Evolutionary conservation across 2,888 invertebrate species (phyloP).

Genomic region (Boloria euphrosyne): DNA sequence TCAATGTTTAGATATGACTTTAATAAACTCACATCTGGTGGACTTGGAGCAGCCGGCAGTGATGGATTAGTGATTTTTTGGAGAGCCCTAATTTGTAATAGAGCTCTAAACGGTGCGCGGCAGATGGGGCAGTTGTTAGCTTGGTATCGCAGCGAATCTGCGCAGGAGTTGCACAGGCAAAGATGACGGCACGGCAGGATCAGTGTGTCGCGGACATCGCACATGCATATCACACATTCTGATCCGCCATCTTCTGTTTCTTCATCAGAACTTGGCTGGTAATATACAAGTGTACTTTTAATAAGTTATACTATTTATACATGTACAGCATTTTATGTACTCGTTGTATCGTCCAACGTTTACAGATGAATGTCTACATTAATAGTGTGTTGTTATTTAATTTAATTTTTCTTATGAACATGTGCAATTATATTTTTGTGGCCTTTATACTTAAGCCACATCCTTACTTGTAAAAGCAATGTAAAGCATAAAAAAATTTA

Average conservation of each 20-base stretch:
- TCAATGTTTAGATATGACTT: too few species aligned
- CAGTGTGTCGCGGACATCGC: conserved; percentile 97
- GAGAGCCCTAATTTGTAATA: conserved; percentile 96
- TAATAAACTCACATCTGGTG: conserved; percentile 82
- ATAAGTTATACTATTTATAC: too few species aligned
- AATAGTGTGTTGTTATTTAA: neutral
- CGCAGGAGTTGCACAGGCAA: conserved; percentile 98
- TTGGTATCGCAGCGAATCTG: conserved; percentile 97
- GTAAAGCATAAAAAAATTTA: too few species aligned
- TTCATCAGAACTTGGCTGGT: conserved; percentile 85
- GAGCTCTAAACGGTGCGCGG: conserved; percentile 97
- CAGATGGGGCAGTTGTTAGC: conserved; percentile 99
- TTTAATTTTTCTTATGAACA: too few species aligned
- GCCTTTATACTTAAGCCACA: too few species aligned
- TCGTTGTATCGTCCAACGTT: too few species aligned
- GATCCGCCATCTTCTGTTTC: conserved; percentile 96
- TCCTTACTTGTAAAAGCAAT: too few species aligned
- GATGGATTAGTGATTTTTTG: conserved; percentile 85
- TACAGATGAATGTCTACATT: too few species aligned
- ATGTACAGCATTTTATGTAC: too few species aligned
- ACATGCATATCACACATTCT: conserved; percentile 99
- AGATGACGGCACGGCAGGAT: conserved; percentile 99
- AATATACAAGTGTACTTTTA: neutral
- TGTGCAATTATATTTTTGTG: too few species aligned
- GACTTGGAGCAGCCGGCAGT: conserved; percentile 44